Evolutionary conservation across 2,797 vertebrate genomes (phyloP), one percentile per base, ranked within the genome.

Genomic region (Oreochromis grahami): DNA sequence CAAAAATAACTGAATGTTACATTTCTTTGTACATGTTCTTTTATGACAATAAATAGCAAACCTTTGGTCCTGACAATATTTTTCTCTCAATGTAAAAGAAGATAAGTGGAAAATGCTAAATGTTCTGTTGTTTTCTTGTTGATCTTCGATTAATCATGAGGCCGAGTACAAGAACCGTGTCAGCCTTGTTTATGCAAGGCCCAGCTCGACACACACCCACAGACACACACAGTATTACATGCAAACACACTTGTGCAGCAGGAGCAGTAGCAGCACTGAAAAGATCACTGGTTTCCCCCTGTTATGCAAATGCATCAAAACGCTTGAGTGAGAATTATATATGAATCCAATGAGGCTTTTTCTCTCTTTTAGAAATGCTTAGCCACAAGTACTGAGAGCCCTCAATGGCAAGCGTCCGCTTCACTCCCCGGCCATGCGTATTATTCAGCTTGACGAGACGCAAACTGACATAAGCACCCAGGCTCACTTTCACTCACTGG

Each of bases 401-500:
- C 95, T 91, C 93, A 94, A 94, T 95, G 94, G 93, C 91, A 89
- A 94, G 92, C 91, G 91, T 94, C 92, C 93, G 92, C 93, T 95
- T 91, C 92, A 90, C 92, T 95, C 97, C 96, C 96, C 96, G 96
- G 96, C 96, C 96, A 95, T 95, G 97, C 96, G 97, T 97, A 97
- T 97, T 95, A 95, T 96, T 95, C 92, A 94, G 97, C 96, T 97
- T 98, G 98, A 99, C 95, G 96, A 98, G 96, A 98, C 97, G 95
- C 95, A 98, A 98, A 97, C 97, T 98, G 98, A 99, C 98, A 98
- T 96, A 97, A 98, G 98, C 97, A 97, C 97, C 97, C 96, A 77
- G 97, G 97, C 96, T 97, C 95, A 95, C 96, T 97, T 98, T 98
- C 95, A 98, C 97, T 97, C 94, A 93, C 95, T 97, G 97, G 97